Base-by-base conservation (phyloP, 2,888 invertebrate species). In the Cephonodes hylas region DNA sequence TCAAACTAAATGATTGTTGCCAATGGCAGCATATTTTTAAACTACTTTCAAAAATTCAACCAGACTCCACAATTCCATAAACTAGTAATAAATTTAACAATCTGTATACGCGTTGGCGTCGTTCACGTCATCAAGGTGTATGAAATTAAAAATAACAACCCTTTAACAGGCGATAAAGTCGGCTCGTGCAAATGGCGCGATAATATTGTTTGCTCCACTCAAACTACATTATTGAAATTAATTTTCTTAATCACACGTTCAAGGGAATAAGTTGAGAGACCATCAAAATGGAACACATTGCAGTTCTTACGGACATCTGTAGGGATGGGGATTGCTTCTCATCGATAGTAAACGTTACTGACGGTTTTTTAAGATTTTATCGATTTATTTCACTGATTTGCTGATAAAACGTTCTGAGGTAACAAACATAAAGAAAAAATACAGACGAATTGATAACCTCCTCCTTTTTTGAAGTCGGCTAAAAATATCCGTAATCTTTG, bases 251-350 rank as follows among this genome's bases (percentile, higher is more conserved):
- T 63, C 59, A 63, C 59, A 60, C 62, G 64, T 34, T 27, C 6
- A 0, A 63, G 62, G 68, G 58, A 64, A 60, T 66, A 65, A 15
- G 34, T 64, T 59, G 66, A 64, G 68, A 64, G 53, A 31, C 53
- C 53, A 48, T 53, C 48, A 60, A 60, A 46, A 58, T 46, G 48
- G 38, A 48, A 60, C 57, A 45, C 57, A 57, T 57, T 60, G 48
- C 38, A 48, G 60, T 38, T 34, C 46, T 60, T 42, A 25, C 18
- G 10, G 38, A 48, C 25, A 25, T 3, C 13, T 34, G 2, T 42
- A 60, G 42, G 34, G 60, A 13, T 23, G 34, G 38, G 4, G n/a
- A 23, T 13, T 0, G 0, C 6, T 1, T 42, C 5, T 22, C 38
- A 23, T 42, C 42, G 38, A 58, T 38, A n/a, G 6, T 44, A n/a